These are phyloP conservation scores for Dastarcus helophoroides DNA, from an alignment of 2,888 invertebrate genomes.

Conservation along the genomic window DNA sequence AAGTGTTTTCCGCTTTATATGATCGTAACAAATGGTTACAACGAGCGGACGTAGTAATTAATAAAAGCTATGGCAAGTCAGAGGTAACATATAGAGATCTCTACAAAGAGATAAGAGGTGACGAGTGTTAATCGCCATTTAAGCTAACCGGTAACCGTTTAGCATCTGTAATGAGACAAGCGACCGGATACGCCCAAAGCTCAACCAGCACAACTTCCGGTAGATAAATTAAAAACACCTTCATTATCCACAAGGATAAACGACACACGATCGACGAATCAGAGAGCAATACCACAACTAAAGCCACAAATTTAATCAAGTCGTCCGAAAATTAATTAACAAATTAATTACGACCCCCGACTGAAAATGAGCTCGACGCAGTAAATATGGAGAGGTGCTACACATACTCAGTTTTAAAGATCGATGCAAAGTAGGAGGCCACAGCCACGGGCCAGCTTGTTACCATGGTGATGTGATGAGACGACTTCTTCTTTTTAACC, in stretches of 20 bases:
- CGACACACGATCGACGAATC: no score
- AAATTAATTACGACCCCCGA: no score
- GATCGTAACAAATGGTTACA: not conserved
- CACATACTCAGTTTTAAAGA: constrained; percentile 36
- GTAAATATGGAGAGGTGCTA: no score
- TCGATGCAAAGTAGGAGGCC: constrained; percentile 38
- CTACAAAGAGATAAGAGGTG: constrained; percentile 26
- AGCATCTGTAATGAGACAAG: constrained; percentile 29
- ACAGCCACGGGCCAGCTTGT: constrained; percentile 39
- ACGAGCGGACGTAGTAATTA: constrained; percentile 1
- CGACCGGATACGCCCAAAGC: constrained; percentile 14
- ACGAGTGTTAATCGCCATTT: constrained; percentile 32
- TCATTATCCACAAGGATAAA: not conserved
- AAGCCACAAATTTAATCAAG: no score
- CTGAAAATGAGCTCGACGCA: no score
- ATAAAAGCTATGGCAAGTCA: not conserved
- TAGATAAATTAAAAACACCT: not conserved
- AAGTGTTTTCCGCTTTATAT: no score
- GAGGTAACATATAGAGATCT: constrained; percentile 21
- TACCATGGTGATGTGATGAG: constrained; percentile 42
- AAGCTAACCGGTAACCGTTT: constrained; percentile 28
- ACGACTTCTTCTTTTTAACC: constrained; percentile 41
- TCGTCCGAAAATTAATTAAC: no score
- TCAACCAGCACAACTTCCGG: constrained; percentile 1
- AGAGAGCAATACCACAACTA: no score